phyloP scores from a whole-genome alignment of 2,113 vertebrate genomes.

The Ptilonorhynchus violaceus region DNA sequence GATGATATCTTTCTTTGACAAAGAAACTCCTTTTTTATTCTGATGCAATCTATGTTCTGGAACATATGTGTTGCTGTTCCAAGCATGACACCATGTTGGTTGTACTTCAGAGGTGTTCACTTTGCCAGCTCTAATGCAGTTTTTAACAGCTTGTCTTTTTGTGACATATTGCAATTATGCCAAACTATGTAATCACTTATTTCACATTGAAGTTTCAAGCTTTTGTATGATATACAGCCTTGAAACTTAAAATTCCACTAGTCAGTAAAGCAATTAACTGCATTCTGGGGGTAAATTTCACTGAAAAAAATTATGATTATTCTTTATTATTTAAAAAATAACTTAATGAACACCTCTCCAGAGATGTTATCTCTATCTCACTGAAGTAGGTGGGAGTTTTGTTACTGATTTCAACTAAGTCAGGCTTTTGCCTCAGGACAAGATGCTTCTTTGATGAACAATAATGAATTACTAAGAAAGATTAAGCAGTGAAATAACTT shows the following conservation, averaged over 20 bases:
- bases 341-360: not conserved
- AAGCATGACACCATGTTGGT: constrained; percentile 64
- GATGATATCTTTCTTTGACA: constrained; percentile 8
- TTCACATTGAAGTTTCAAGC: constrained; percentile 53
- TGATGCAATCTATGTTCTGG: constrained; percentile 59
- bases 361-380: not conserved
- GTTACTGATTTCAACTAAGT: not conserved
- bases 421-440: constrained; percentile 19
- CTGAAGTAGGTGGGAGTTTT: not conserved
- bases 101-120: constrained; percentile 67
- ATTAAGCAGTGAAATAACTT: not conserved
- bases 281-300: constrained; percentile 43
- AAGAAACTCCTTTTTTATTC: constrained; percentile 39
- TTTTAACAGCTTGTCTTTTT: constrained; percentile 69
- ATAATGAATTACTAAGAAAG: not conserved
- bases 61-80: constrained; percentile 65
- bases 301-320: not conserved
- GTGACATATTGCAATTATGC: constrained; percentile 70
- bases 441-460: constrained; percentile 2
- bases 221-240: constrained; percentile 39
- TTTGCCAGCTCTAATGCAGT: constrained; percentile 65
- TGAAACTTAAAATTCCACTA: constrained; percentile 44
- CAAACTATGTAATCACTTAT: constrained; percentile 68
- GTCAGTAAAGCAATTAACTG: constrained; percentile 42
- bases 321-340: not conserved